These are phyloP conservation scores for Laupala kohalensis DNA, from an alignment of 1,140 invertebrate genomes.

Conservation along the genomic window DNA sequence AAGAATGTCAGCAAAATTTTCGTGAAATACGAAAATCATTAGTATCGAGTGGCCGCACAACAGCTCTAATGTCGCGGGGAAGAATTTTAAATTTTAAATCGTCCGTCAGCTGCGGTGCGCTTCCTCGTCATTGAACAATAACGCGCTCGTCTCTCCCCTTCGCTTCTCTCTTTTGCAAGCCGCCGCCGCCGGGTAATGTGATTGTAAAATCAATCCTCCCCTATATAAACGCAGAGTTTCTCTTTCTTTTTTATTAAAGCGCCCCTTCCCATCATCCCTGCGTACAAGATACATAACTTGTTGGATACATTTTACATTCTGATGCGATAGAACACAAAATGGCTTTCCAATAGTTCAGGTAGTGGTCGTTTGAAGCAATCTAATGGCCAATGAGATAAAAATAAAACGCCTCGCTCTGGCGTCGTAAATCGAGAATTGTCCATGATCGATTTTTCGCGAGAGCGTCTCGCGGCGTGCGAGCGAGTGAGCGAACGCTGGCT, in stretches of 20 bases:
- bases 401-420: neutral
- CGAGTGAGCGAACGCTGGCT: no score
- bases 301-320: neutral
- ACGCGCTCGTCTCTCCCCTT: neutral
- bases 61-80: no score
- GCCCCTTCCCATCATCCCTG: no score
- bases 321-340: neutral
- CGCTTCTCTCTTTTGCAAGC: no score
- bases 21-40: no score
- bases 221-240: neutral
- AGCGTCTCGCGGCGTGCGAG: no score
- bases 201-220: neutral
- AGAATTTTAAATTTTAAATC: no score
- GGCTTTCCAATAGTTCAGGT: neutral
- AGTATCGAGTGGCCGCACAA: no score
- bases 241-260: neutral
- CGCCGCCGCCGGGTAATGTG: no score
- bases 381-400: neutral
- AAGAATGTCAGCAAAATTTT: no score
- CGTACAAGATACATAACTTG: neutral
- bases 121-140: neutral
- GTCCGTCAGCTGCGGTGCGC: no score
- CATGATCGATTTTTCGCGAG: neutral
- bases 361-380: neutral
- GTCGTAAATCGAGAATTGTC: neutral